Base-by-base conservation (phyloP, 2,113 vertebrate genomes). In the Oreotragus oreotragus region DNA sequence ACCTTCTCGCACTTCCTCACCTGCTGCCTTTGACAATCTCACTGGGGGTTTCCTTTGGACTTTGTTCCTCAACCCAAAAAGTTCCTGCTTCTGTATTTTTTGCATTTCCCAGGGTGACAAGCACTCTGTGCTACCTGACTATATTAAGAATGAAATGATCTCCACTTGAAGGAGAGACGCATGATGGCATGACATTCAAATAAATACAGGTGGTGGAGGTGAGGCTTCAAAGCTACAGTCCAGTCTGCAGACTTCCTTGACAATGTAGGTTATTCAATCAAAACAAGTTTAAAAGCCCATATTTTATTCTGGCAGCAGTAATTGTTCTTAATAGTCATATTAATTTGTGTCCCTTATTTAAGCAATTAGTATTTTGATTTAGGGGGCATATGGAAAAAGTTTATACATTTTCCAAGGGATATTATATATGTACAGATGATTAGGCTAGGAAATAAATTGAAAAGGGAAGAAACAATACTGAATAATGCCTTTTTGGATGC, bases 61-160 rank as follows among this genome's bases (percentile, higher is more conserved):
- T 98, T 98, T 95, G 91, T 84, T 91, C 83, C 49, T 98, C 23
- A 49, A 86, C 62, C 47, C 49, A 53, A 98, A 87, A 96, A 97
- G 88, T 98, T 97, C 90, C 76, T 9, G 3, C 77, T 97, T 89
- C 88, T 91, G 57, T 15, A 80, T 95, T 62, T 77, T 77, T 62
- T 88, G 2, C 62, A 5, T 86, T 97, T 36, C 36, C 51, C 93
- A 88, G 2, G 84, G 93, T 88, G 92, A 84, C 83, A 93, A 83
- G 88, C 80, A 39, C 87, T 97, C 15, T 76, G 4, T 36, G 98
- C 93, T 88, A 33, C 96, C 84, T 94, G 57, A 97, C 53, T 97
- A 88, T 89, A 84, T 98, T 97, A 96, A 70, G 97, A 98, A 97
- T 85, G 73, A 94, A 89, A 80, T 89, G 94, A 79, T 96, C n/a